Base-by-base conservation (phyloP, 2,888 invertebrate genomes). In the Criorhina ranunculi region DNA sequence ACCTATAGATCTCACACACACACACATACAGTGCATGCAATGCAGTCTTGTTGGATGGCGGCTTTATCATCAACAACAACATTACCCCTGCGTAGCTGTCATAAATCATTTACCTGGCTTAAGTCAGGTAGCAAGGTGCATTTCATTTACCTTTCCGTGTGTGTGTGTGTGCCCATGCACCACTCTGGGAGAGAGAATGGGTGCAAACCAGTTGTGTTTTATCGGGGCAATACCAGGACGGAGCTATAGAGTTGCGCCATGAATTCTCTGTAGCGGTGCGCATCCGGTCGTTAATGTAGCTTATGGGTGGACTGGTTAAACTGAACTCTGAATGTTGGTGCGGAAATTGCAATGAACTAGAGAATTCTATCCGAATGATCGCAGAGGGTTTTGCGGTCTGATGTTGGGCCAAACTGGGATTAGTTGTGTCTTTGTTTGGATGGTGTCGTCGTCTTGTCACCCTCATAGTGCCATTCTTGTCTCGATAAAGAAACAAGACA, bases 41-140 rank as follows among this genome's bases (percentile, higher is more conserved):
- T 15, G 17, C 70, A 24, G 24, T 24, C 24, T 1, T 4, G 4
- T 4, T 24, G 24, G 24, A 24, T 24, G 24, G 44, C 75, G 64
- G 79, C 73, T 85, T 85, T 85, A 80, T 80, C 85, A 85, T 82
- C 82, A 82, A 44, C 60, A 82, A 44, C 60, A 79, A 62, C 67
- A 62, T 79, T 80, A 70, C 80, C 75, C 85, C 80, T 59, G 80
- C 35, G 73, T 79, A 70, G 80, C 80, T 85, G 85, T 85, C 85
- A 85, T 85, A 85, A 85, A 85, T 85, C 85, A 85, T 85, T 85
- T 85, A 70, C 44, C 66, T 40, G 59, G 60, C 80, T 85, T 75
- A 85, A 85, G 80, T 66, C 85, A 85, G 85, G 85, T 85, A 85
- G 85, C 85, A 85, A 85, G 85, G 85, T 85, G 85, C 85, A 85